These are phyloP conservation scores for Hirtodrosophila alboralis DNA, from an alignment of 2,888 invertebrate species.

Conservation along the genomic window DNA sequence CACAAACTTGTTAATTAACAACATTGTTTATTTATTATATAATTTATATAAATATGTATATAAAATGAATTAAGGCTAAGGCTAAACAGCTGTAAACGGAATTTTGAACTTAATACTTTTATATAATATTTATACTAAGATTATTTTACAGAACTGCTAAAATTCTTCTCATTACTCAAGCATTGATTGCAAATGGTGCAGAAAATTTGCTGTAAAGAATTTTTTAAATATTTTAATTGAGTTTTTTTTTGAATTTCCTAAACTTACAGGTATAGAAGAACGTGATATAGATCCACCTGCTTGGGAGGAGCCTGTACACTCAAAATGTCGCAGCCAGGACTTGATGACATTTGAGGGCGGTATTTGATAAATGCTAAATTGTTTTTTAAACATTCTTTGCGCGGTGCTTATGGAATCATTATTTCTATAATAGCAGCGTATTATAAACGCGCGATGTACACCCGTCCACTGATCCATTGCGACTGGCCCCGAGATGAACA, in stretches of 20 bases:
- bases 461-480: conserved; percentile 81
- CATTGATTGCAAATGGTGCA: conserved; percentile 76
- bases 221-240: not conserved
- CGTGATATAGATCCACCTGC: conserved; percentile 57
- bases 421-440: conserved; percentile 77
- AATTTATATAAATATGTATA: not conserved
- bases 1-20: conserved; percentile 69
- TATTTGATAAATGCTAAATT: conserved; percentile 76
- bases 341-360: conserved; percentile 78
- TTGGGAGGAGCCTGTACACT: conserved; percentile 76
- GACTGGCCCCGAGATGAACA: conserved; percentile 46
- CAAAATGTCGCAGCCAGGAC: conserved; percentile 78
- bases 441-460: conserved; percentile 79
- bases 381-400: conserved; percentile 77
- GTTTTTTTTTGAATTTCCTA: not conserved
- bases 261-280: conserved; percentile 65
- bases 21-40: conserved; percentile 33
- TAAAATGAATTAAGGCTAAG: conserved; percentile 4
- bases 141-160: conserved; percentile 57
- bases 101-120: conserved; percentile 5
- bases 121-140: not conserved
- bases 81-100: conserved; percentile 2
- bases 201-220: conserved; percentile 67
- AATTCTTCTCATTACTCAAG: conserved; percentile 73
- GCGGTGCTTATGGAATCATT: conserved; percentile 77